A percentile compares a stretch with the other conserved stretches of the same genome.
Conservation (phyloP, 2,113 vertebrate genomes). For the Ifrita kowaldi region DNA sequence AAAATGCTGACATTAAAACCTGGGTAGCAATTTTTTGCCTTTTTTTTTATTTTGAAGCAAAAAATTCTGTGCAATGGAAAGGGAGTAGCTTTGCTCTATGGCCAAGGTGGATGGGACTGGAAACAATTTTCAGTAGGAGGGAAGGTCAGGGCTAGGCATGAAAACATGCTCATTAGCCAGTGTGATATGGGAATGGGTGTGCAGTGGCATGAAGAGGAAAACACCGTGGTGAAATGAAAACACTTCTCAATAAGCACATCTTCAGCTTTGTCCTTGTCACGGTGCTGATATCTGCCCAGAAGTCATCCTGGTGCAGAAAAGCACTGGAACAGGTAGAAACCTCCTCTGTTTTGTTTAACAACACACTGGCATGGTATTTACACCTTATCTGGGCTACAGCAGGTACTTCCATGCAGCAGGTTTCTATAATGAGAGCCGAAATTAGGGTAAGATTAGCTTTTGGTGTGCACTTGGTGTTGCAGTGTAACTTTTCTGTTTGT, state of each 20-base stretch:
- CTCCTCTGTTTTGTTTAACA: background rate
- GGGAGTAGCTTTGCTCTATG: background rate
- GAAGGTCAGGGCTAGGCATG: background rate
- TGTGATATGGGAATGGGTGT: background rate
- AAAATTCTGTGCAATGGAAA: background rate
- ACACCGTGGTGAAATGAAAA: rapidly evolving
- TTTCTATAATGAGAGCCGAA: background rate
- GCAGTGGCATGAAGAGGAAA: background rate
- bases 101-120: background rate
- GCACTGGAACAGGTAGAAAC: background rate
- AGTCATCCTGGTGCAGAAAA: background rate
- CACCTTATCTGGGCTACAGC: background rate
- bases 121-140: background rate
- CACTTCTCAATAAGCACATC: rapidly evolving
- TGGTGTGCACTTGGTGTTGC: rapidly evolving
- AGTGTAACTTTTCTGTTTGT: background rate
- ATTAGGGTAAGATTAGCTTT: background rate
- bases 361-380: background rate
- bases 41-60: background rate
- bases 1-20: background rate
- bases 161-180: rapidly evolving
- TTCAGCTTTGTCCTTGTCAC: background rate
- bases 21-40: background rate
- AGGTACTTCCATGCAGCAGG: background rate
- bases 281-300: rapidly evolving